Evolutionary conservation across 2,113 vertebrate genomes (phyloP).

Genomic region (Pantherophis guttatus): DNA sequence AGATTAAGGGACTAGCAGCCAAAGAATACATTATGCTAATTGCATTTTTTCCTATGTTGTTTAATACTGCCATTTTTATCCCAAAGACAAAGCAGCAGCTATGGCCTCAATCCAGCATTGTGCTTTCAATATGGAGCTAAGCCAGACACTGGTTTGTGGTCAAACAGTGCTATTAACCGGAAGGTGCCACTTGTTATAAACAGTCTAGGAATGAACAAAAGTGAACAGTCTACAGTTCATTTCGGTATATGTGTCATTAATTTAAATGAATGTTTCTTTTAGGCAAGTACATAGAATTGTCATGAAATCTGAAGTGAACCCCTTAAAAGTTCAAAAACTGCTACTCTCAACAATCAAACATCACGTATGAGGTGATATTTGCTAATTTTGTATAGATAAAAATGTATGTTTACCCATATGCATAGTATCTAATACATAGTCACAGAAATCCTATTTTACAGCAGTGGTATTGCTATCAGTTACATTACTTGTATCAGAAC

Average conservation of each 20-base stretch:
- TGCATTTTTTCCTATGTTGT: not conserved
- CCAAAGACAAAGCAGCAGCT: not conserved
- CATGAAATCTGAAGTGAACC: not conserved
- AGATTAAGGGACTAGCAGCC: not conserved
- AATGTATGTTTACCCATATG: not conserved
- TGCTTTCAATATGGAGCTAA: not conserved
- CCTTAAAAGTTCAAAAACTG: not conserved
- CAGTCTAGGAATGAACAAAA: not conserved
- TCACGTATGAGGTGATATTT: slow-evolving; percentile 22
- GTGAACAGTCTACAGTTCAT: not conserved
- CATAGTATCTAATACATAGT: not conserved
- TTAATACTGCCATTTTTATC: not conserved
- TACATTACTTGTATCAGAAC: not conserved
- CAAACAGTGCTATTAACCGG: not conserved
- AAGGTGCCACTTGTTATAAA: not conserved
- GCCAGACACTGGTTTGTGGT: not conserved
- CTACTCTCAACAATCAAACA: not conserved
- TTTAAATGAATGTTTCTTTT: slow-evolving; percentile 16
- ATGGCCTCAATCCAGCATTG: not conserved
- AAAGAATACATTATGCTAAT: not conserved
- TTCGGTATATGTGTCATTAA: not conserved
- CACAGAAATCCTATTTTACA: not conserved
- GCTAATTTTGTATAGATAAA: not conserved
- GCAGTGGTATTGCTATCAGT: not conserved
- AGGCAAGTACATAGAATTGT: not conserved